Conservation (phyloP, 2,113 vertebrate genomes). For the Pavo muticus region DNA sequence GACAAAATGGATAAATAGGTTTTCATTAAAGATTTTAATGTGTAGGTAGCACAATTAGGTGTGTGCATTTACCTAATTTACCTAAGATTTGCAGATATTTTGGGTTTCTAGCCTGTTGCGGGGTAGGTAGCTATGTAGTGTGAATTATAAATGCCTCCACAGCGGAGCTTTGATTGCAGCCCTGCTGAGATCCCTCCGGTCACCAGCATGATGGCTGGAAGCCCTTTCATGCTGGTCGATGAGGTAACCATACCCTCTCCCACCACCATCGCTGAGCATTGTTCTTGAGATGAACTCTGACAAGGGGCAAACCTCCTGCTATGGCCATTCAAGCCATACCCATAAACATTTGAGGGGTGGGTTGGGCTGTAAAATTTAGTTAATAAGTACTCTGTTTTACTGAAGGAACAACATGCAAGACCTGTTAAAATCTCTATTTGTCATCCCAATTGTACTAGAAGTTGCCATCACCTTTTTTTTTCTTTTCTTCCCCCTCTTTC, state of each 20-base stretch:
- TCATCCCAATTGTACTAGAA: neutral
- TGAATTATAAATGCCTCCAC: neutral
- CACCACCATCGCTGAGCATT: rapidly evolving
- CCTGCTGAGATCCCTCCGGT: neutral
- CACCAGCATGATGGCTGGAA: rapidly evolving
- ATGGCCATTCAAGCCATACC: slow-evolving; percentile 10
- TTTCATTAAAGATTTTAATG: neutral
- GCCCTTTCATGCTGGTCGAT: rapidly evolving
- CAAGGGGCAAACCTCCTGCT: slow-evolving; percentile 23
- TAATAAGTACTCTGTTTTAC: slow-evolving; percentile 16
- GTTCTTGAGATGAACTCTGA: slow-evolving; percentile 34
- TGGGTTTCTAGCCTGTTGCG: neutral
- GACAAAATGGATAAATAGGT: neutral
- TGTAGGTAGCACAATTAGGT: neutral
- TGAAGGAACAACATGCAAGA: rapidly evolving
- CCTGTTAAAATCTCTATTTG: slow-evolving; percentile 23
- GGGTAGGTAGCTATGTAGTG: neutral
- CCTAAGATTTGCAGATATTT: neutral
- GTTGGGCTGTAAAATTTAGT: slow-evolving; percentile 39
- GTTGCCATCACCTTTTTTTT: neutral
- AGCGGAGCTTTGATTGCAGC: neutral
- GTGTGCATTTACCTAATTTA: neutral
- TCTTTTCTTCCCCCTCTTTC: neutral
- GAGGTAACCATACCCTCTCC: neutral
- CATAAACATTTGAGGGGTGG: neutral